Evolutionary conservation across 2,888 invertebrate genomes (phyloP), one percentile per base, ranked within the genome.

Genomic region (Cosmorhoe ocellata): DNA sequence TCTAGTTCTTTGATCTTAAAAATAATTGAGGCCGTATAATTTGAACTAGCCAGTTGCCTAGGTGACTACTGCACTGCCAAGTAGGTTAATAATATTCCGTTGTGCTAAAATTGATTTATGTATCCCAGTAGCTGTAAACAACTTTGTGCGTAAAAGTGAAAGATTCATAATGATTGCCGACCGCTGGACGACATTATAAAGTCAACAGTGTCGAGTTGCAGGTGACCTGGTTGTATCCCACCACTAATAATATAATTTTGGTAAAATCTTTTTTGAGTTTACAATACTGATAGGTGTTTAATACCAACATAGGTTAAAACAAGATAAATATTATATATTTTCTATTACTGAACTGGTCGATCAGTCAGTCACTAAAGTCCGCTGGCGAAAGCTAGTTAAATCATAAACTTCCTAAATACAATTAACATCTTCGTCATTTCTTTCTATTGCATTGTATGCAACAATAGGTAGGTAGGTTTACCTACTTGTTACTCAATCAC

Each of bases 71-170:
- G 61, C 67, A 59, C 58, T 68, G 79, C 76, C 79, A 76, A 79
- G 61, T 79, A 65, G 76, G 77, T 79, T 78, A 77, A 74, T 71
- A 75, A 69, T 74, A 73, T 70, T 64, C 54, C 61, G 64, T 64
- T 66, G 59, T 59, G 56, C 56, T 58, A 57, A 67, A 67, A 64
- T 52, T 67, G 67, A 74, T 74, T 69, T 70, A 74, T 71, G 66
- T 26, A 59, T 72, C 61, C 61, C 34, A 44, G 36, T 30, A n/a
- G 39, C 47, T 26, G 42, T 13, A 34, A 43, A 46, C 36, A 40
- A 40, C 40, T 51, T 31, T 39, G 41, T 41, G 39, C 24, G 22
- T 28, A 22, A 43, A 38, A 44, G 38, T 38, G 38, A 39, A 30
- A 44, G 39, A 53, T 48, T 53, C 30, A 28, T 51, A 32, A 18